Conservation (phyloP, 2,888 invertebrate species). For the Aspidiotus destructor region DNA sequence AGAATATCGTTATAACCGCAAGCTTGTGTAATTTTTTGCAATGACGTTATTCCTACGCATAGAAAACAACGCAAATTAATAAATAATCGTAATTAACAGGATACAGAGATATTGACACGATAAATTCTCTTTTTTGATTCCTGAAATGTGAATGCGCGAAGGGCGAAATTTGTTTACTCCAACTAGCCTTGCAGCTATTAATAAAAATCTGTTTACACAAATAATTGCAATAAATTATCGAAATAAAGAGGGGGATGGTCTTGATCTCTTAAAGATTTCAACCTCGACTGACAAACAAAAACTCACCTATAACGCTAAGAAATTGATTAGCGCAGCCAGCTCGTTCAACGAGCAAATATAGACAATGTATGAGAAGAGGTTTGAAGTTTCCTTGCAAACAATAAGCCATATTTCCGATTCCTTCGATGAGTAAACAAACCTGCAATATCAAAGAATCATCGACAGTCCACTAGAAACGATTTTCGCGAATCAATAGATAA, state of each 20-base stretch:
- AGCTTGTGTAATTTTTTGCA: slow-evolving; percentile 6
- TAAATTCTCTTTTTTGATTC: too few relatives aligned
- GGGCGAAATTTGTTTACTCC: too few relatives aligned
- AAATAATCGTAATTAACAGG: too few relatives aligned
- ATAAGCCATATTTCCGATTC: slow-evolving; percentile 23
- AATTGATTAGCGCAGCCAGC: slow-evolving; percentile 22
- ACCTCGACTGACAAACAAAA: too few relatives aligned
- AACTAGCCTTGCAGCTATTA: too few relatives aligned
- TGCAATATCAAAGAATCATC: neutral
- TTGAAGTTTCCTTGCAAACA: slow-evolving; percentile 16
- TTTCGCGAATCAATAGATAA: too few relatives aligned
- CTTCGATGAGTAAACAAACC: slow-evolving; percentile 29
- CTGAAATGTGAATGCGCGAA: too few relatives aligned
- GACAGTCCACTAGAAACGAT: neutral
- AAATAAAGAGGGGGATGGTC: too few relatives aligned
- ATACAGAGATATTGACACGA: too few relatives aligned
- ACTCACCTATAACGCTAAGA: slow-evolving; percentile 18
- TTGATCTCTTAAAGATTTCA: too few relatives aligned
- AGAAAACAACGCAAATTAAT: neutral
- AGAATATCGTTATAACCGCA: slow-evolving; percentile 16
- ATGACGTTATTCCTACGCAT: slow-evolving; percentile 9
- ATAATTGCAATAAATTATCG: too few relatives aligned
- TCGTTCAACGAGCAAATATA: slow-evolving; percentile 23
- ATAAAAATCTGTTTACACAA: too few relatives aligned
- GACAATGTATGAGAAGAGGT: slow-evolving; percentile 20